Evolutionary conservation across 2,888 invertebrate genomes (phyloP), one percentile per base, ranked within the genome.

Genomic region (Hemithea aestivaria): DNA sequence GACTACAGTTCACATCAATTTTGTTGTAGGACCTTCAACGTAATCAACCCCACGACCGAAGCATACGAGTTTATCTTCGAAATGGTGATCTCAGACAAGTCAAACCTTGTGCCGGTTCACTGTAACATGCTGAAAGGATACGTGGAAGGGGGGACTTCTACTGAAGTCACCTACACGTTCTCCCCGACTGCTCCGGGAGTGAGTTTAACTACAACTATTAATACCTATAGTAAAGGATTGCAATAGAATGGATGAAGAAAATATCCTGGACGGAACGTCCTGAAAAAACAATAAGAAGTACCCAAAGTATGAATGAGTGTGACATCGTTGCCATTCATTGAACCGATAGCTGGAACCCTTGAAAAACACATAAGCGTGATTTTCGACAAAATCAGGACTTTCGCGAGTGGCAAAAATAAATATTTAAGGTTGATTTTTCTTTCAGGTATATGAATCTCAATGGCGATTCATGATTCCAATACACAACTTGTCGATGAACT

Each of bases 11-110:
- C 21, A n/a, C 6, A 11, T 10, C 0, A 6, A 8, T 10, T 30
- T 11, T 11, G 5, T 77, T 77, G 31, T 62, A 92, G 91, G 55
- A 73, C 80, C 29, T 91, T 93, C 58, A 83, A 85, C 42, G 84
- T 93, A 4, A 87, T 92, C 20, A 93, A 93, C 63, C 92, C 93
- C 1, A 92, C 92, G 0, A 80, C 73, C 33, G 84, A 89, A 48
- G 77, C 84, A 5, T 91, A 92, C 58, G 80, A 81, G 47, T 92
- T 89, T 58, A 75, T 85, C 38, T 91, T 91, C 73, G 76, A 81
- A 30, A 88, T 89, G 74, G 69, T 87, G 28, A 75, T 89, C 46
- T 75, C 78, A 6, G 68, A 70, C 6, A 82, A 80, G 28, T 68
- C 69, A 1, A 72, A 76, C n/a, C 63, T 82, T n/a, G 73, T 85